A percentile compares a stretch with the other conserved stretches of the same genome.
phyloP scores from a whole-genome alignment of 2,888 invertebrate genomes.

The Plebejus melissa region DNA sequence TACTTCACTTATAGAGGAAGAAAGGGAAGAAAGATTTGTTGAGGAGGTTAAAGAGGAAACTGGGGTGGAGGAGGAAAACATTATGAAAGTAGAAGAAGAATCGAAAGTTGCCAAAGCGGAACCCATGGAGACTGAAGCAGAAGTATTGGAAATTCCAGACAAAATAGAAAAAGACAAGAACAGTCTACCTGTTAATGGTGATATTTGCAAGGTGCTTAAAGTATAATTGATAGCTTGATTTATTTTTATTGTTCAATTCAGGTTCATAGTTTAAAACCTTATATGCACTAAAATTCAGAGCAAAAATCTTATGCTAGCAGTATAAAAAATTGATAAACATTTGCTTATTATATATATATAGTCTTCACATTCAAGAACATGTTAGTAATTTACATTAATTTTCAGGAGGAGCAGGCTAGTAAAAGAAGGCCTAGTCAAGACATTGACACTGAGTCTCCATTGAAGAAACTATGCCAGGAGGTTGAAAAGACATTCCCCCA shows the following conservation, averaged over 20 bases:
- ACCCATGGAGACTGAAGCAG: constrained; percentile 44
- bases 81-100: constrained; percentile 24
- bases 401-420: constrained; percentile 61
- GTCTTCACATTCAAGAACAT: neutral
- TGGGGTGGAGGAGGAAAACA: constrained; percentile 24
- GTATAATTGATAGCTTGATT: neutral
- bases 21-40: constrained; percentile 26
- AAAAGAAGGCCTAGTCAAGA: constrained; percentile 66
- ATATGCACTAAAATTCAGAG: too few species aligned
- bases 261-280: neutral
- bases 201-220: constrained; percentile 55
- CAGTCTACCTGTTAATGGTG: constrained; percentile 61
- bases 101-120: constrained; percentile 30
- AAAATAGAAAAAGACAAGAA: constrained; percentile 54
- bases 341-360: too few species aligned
- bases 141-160: constrained; percentile 51
- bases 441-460: constrained; percentile 66
- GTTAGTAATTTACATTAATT: constrained; percentile 21
- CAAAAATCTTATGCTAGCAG: neutral
- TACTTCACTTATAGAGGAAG: neutral
- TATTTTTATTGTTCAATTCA: neutral
- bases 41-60: constrained; percentile 28
- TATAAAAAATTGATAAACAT: neutral
- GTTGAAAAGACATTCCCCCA: constrained; percentile 74
- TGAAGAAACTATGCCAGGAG: constrained; percentile 73